Evolutionary conservation across 2,888 invertebrate genomes (phyloP).

Genomic region (Hydropsyche betteni): DNA sequence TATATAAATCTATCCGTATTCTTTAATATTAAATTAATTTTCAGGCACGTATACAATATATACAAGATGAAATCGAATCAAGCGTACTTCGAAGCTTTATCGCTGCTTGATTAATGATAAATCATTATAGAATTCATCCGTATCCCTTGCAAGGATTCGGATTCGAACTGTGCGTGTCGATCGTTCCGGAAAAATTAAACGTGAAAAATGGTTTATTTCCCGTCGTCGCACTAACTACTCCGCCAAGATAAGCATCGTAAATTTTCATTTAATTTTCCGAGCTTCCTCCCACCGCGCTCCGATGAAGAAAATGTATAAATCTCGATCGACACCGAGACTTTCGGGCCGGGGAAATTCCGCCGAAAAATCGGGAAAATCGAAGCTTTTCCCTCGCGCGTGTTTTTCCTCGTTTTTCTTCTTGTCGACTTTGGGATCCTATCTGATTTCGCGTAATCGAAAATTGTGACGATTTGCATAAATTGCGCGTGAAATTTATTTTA

Average conservation of each 20-base stretch:
- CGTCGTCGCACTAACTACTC: conserved; percentile 4
- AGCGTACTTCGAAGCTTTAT: too few species aligned
- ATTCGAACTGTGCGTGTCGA: conserved; percentile 6
- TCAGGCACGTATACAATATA: too few species aligned
- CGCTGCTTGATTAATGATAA: too few species aligned
- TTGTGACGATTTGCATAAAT: conserved; percentile 20
- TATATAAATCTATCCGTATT: too few species aligned
- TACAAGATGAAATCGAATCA: too few species aligned
- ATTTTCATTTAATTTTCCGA: conserved; percentile 46
- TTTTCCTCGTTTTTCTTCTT: background rate
- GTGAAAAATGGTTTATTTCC: conserved; percentile 42
- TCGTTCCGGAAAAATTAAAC: conserved; percentile 37
- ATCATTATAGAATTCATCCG: too few species aligned
- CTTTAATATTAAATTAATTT: too few species aligned
- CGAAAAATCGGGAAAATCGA: conserved; percentile 12
- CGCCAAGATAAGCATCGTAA: conserved; percentile 37
- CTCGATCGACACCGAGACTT: conserved; percentile 7
- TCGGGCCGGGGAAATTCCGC: background rate
- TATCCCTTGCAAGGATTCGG: conserved; percentile 9
- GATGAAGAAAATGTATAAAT: conserved; percentile 34
- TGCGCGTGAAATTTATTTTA: conserved; percentile 4
- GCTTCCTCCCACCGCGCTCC: conserved; percentile 3
- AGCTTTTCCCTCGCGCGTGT: conserved; percentile 4
- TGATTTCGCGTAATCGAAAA: conserved; percentile 27
- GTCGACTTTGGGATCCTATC: background rate